Conservation (phyloP, 2,113 vertebrate genomes). For the Motacilla tschutschensis region DNA sequence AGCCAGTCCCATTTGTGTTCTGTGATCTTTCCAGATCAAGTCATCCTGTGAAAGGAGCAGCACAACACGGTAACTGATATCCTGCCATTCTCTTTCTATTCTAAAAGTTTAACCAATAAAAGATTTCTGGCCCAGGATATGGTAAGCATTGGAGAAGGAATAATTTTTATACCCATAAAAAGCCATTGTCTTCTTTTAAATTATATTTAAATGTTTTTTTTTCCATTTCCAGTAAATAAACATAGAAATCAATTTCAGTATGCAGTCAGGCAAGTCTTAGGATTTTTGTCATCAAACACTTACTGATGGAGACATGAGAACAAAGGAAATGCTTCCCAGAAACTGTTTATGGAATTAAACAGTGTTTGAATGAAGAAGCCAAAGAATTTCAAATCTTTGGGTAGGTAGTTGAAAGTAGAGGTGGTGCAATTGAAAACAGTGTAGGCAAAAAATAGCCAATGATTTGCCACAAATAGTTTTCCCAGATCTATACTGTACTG, state of each 20-base stretch:
- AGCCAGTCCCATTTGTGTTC: not conserved
- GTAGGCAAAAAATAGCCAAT: not conserved
- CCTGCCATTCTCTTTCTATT: not conserved
- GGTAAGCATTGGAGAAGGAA: not conserved
- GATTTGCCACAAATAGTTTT: not conserved
- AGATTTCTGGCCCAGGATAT: not conserved
- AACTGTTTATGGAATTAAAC: not conserved
- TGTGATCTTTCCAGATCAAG: not conserved
- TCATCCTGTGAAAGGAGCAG: not conserved
- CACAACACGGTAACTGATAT: rapidly evolving
- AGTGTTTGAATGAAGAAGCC: not conserved
- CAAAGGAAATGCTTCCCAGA: not conserved
- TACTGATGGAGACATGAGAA: not conserved
- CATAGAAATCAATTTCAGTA: not conserved
- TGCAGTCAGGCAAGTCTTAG: not conserved
- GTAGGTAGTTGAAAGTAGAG: not conserved
- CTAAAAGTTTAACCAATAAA: not conserved
- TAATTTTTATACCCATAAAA: not conserved
- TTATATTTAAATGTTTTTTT: not conserved
- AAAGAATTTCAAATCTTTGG: not conserved
- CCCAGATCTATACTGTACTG: not conserved
- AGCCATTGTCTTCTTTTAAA: not conserved
- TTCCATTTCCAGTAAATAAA: not conserved
- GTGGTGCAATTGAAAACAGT: not conserved
- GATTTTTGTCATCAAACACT: not conserved